These are phyloP conservation scores for Amphilophus citrinellus DNA, from an alignment of 2,113 vertebrate genomes.

Conservation along the genomic window DNA sequence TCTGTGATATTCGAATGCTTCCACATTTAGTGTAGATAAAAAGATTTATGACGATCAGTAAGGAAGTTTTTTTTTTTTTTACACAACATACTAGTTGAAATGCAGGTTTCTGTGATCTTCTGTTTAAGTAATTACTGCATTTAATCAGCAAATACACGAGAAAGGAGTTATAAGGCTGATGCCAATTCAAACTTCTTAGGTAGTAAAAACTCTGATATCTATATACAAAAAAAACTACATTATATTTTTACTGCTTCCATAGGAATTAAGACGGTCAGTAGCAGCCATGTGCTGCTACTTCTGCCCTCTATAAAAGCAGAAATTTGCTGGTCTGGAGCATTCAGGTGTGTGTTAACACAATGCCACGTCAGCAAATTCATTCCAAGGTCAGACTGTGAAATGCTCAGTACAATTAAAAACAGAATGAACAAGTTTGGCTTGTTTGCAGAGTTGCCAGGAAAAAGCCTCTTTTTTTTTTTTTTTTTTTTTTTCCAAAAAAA, in stretches of 20 bases:
- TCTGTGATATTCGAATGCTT: not conserved
- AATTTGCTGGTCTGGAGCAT: not conserved
- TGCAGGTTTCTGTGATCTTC: not conserved
- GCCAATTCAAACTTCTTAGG: not conserved
- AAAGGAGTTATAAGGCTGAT: not conserved
- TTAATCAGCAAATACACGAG: not conserved
- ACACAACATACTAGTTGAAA: not conserved
- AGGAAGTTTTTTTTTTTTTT: not conserved
- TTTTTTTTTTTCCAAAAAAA: no score
- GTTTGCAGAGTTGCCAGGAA: not conserved
- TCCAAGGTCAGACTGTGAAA: not conserved
- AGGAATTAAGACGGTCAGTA: not conserved
- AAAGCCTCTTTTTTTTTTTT: no score
- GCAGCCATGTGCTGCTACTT: no score
- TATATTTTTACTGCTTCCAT: not conserved
- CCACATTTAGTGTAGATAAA: fast-evolving
- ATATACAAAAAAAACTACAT: not conserved
- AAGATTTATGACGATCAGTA: not conserved
- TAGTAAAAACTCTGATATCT: not conserved
- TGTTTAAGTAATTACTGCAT: not conserved
- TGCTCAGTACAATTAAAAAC: not conserved
- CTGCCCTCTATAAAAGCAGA: not conserved
- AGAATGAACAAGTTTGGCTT: not conserved
- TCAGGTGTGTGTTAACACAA: not conserved
- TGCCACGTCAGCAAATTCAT: not conserved